These are phyloP conservation scores for Neotoxoptera formosana DNA, from an alignment of 1,140 invertebrate genomes.

Conservation along the genomic window DNA sequence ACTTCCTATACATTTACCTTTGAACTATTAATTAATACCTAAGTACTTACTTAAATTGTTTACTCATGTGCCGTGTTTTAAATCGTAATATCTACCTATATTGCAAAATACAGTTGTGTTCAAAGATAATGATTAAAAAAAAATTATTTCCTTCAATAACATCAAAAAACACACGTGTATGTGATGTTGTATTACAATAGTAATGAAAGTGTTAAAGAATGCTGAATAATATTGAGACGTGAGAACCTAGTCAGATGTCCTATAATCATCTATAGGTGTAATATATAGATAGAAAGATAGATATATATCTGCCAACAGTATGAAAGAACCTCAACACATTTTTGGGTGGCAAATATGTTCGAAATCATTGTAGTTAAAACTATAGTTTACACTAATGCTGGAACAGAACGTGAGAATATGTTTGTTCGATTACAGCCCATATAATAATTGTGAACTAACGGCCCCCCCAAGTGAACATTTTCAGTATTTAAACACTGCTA, in stretches of 20 bases:
- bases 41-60: background rate
- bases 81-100: background rate
- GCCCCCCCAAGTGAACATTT: too few species aligned
- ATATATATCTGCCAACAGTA: background rate
- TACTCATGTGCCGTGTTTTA: background rate
- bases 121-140: too few species aligned
- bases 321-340: background rate
- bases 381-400: background rate
- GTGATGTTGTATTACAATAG: background rate
- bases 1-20: background rate
- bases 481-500: too few species aligned
- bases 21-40: background rate
- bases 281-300: too few species aligned
- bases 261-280: background rate
- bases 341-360: background rate
- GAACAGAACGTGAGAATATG: background rate
- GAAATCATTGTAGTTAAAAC: background rate
- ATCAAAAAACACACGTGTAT: background rate
- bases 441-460: background rate
- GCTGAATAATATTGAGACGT: constrained; percentile 10
- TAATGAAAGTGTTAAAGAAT: background rate
- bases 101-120: background rate
- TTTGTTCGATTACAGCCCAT: background rate
- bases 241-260: background rate
- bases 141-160: background rate